These are phyloP conservation scores for Heliconius hermathena DNA, from an alignment of 1,140 invertebrate genomes.

Conservation along the genomic window DNA sequence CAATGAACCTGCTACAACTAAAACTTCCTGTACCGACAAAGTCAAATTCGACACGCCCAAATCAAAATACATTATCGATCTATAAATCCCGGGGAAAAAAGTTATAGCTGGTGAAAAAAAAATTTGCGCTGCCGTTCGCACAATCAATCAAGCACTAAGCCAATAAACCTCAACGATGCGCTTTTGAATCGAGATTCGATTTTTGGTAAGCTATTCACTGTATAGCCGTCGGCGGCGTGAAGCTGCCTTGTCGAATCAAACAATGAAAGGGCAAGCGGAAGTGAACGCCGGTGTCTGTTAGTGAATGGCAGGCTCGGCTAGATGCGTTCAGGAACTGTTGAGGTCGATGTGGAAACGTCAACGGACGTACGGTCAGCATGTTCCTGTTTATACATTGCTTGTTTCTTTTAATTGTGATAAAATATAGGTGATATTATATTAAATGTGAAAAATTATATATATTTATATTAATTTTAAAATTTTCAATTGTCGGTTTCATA, in stretches of 20 bases:
- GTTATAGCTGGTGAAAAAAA: slow-evolving; percentile 54
- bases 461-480: too few species aligned
- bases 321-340: slow-evolving; percentile 74
- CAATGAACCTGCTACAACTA: slow-evolving; percentile 65
- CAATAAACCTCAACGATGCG: slow-evolving; percentile 82
- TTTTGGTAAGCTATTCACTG: slow-evolving; percentile 73
- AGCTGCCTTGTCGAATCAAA: slow-evolving; percentile 71
- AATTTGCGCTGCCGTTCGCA: slow-evolving; percentile 68
- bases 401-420: too few species aligned
- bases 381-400: neutral
- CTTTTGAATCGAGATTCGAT: slow-evolving; percentile 78
- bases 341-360: slow-evolving; percentile 54
- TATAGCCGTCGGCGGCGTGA: slow-evolving; percentile 71
- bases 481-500: too few species aligned
- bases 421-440: too few species aligned
- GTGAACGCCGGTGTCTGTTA: slow-evolving; percentile 68
- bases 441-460: too few species aligned
- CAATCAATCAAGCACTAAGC: slow-evolving; percentile 81
- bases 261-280: slow-evolving; percentile 74
- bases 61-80: slow-evolving; percentile 79
- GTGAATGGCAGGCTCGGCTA: slow-evolving; percentile 57
- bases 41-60: slow-evolving; percentile 76
- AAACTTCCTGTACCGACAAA: slow-evolving; percentile 75
- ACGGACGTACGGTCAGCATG: slow-evolving; percentile 50
- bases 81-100: slow-evolving; percentile 56